Evolutionary conservation across 2,888 invertebrate species (phyloP).

Genomic region (Cosmopolites sordidus): DNA sequence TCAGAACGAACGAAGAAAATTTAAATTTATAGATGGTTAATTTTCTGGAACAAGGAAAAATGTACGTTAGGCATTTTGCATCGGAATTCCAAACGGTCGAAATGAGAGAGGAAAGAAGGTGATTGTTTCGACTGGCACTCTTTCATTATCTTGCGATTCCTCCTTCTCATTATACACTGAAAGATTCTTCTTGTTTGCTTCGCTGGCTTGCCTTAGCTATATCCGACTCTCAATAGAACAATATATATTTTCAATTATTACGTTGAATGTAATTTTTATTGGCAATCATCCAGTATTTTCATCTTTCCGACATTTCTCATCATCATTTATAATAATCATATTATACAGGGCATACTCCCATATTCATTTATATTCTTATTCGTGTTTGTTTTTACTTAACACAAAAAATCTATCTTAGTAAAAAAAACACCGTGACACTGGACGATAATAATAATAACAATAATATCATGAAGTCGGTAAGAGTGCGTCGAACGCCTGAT

Average conservation of each 20-base stretch:
- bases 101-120: conserved; percentile 40
- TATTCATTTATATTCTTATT: too few species aligned
- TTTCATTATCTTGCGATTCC: conserved; percentile 44
- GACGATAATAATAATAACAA: too few species aligned
- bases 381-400: too few species aligned
- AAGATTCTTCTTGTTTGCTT: conserved; percentile 27
- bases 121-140: conserved; percentile 40
- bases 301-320: conserved; percentile 3
- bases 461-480: too few species aligned
- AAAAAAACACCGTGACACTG: too few species aligned
- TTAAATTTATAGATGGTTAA: conserved; percentile 16
- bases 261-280: conserved; percentile 25
- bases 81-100: conserved; percentile 30
- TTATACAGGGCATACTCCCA: too few species aligned
- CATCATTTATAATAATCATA: too few species aligned
- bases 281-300: conserved; percentile 17
- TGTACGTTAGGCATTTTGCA: conserved; percentile 18
- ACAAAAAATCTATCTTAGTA: too few species aligned
- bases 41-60: conserved; percentile 26
- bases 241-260: conserved; percentile 29
- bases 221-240: conserved; percentile 17
- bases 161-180: conserved; percentile 42
- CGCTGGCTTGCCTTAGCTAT: conserved; percentile 13
- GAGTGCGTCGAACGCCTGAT: too few species aligned
- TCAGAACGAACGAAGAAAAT: conserved; percentile 4